Percentiles rank a stretch among this genome's conserved stretches.
These are phyloP conservation scores for Neelides sp. DNA, from an alignment of 1,140 invertebrate species.

Conservation along the genomic window DNA sequence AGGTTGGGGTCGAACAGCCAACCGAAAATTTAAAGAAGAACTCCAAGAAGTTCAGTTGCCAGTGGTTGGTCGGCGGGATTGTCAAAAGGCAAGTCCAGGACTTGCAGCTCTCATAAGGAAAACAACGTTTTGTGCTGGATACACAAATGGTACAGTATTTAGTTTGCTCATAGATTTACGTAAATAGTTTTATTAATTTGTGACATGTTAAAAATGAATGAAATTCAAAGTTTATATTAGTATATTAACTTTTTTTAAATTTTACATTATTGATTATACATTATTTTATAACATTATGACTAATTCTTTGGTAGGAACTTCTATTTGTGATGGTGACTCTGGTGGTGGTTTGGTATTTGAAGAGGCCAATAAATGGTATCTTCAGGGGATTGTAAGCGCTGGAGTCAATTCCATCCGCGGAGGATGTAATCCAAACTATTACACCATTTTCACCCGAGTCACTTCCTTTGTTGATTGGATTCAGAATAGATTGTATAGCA, in stretches of 20 bases:
- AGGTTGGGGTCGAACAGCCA: slow-evolving; percentile 3
- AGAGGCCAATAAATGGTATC: not conserved
- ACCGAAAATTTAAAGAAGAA: slow-evolving; percentile 14
- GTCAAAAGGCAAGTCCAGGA: not conserved
- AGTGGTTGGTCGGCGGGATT: not conserved
- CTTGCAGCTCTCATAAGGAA: not conserved
- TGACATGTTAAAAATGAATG: too few relatives aligned
- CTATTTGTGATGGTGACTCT: not conserved
- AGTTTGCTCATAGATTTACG: too few relatives aligned
- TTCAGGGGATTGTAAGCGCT: slow-evolving; percentile 8
- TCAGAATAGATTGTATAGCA: too few relatives aligned
- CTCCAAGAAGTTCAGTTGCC: slow-evolving; percentile 13
- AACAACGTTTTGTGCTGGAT: slow-evolving; percentile 16
- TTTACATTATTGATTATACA: not conserved
- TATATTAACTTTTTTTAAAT: not conserved
- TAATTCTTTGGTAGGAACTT: not conserved
- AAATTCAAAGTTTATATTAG: too few relatives aligned
- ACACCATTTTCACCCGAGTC: slow-evolving; percentile 7
- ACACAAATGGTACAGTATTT: slow-evolving; percentile 18
- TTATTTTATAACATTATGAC: too few relatives aligned
- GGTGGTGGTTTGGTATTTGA: not conserved
- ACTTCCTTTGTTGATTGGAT: not conserved
- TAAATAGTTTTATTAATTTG: too few relatives aligned
- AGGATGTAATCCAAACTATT: slow-evolving; percentile 3
- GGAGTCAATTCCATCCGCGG: not conserved